These are phyloP conservation scores for Anastatus disparis DNA, from an alignment of 1,140 invertebrate species.

Conservation along the genomic window DNA sequence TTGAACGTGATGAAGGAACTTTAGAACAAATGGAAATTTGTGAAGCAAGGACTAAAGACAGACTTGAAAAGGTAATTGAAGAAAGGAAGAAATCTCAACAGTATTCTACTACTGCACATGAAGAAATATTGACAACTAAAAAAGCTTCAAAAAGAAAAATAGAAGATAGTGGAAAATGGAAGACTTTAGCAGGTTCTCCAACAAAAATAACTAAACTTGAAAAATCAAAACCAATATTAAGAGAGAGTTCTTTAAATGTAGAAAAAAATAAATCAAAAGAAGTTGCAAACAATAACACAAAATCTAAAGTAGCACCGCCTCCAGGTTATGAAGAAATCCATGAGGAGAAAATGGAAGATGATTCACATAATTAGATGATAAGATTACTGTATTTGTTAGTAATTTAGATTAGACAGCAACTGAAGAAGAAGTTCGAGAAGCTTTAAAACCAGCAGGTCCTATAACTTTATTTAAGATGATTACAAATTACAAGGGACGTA, in stretches of 20 bases:
- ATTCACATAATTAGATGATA: conserved; percentile 56
- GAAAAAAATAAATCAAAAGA: conserved; percentile 60
- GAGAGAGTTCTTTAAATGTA: not conserved
- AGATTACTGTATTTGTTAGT: conserved; percentile 84
- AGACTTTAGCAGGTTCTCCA: conserved; percentile 54
- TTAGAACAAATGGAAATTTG: conserved; percentile 67
- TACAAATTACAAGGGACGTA: conserved; percentile 73
- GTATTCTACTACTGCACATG: conserved; percentile 18
- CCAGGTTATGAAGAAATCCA: conserved; percentile 49
- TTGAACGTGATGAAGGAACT: conserved; percentile 82
- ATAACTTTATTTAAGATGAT: conserved; percentile 73
- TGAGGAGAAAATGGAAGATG: conserved; percentile 57
- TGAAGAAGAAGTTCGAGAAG: conserved; percentile 71
- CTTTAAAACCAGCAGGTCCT: conserved; percentile 67
- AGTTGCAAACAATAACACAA: conserved; percentile 49
- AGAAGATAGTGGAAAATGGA: conserved; percentile 62
- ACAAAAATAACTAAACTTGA: conserved; percentile 61
- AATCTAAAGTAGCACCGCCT: conserved; percentile 51
- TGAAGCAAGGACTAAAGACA: conserved; percentile 58
- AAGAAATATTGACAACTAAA: conserved; percentile 54
- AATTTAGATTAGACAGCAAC: conserved; percentile 80
- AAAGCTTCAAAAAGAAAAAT: conserved; percentile 60
- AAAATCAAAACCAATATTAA: conserved; percentile 55
- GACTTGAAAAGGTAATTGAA: conserved; percentile 61
- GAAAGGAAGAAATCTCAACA: conserved; percentile 62